These are phyloP conservation scores for Acromyrmex charruanus DNA, from an alignment of 1,140 invertebrate genomes.

Conservation along the genomic window DNA sequence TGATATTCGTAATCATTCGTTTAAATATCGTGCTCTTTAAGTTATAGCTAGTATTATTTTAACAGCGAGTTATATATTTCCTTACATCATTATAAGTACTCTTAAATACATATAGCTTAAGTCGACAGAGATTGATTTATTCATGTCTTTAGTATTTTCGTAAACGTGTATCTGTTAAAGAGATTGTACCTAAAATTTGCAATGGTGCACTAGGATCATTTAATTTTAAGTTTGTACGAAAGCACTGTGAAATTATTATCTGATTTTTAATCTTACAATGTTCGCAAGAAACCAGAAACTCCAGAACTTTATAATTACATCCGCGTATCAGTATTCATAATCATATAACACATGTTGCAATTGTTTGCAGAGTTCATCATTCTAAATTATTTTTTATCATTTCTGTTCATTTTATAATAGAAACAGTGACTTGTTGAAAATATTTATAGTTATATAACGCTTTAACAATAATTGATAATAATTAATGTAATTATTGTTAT, in stretches of 20 bases:
- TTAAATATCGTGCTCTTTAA: slow-evolving; percentile 8
- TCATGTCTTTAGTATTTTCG: slow-evolving; percentile 30
- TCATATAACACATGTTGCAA: too few relatives aligned
- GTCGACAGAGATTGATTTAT: slow-evolving; percentile 60
- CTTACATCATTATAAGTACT: slow-evolving; percentile 23
- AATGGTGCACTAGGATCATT: neutral
- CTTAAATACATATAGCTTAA: slow-evolving; percentile 25
- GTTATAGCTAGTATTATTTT: slow-evolving; percentile 9
- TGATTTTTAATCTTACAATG: slow-evolving; percentile 37
- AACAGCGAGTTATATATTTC: slow-evolving; percentile 21
- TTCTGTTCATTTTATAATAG: too few relatives aligned
- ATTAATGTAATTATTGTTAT: neutral
- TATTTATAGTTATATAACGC: neutral
- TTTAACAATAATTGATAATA: neutral
- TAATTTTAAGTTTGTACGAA: slow-evolving; percentile 32
- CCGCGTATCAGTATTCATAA: too few relatives aligned
- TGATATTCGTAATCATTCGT: slow-evolving; percentile 31
- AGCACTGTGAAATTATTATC: slow-evolving; percentile 10
- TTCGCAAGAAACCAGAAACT: too few relatives aligned
- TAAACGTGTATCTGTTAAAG: slow-evolving; percentile 5
- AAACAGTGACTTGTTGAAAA: too few relatives aligned
- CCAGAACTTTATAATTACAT: too few relatives aligned
- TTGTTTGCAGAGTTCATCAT: too few relatives aligned
- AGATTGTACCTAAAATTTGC: slow-evolving; percentile 26
- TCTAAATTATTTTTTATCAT: too few relatives aligned